Percentiles rank a stretch among this genome's conserved stretches.
Conservation (phyloP, 2,888 invertebrate species). For the Eretmocerus hayati region DNA sequence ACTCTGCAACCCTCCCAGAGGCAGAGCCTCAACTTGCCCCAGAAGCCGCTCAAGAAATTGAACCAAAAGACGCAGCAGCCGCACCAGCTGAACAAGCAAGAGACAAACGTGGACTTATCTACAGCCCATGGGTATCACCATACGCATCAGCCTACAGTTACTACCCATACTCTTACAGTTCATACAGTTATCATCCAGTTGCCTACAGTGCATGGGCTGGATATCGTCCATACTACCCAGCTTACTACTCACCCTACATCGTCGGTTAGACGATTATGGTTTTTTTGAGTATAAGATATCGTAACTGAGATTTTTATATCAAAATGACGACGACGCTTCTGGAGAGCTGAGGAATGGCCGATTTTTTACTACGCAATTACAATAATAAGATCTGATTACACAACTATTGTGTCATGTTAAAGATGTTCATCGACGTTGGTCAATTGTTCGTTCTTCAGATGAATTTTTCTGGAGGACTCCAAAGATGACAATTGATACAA, state of each 20-base stretch:
- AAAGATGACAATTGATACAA: too few relatives aligned
- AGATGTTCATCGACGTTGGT: too few relatives aligned
- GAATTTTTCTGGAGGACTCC: too few relatives aligned
- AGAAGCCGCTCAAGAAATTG: neutral
- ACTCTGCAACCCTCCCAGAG: slow-evolving; percentile 25
- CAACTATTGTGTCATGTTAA: too few relatives aligned
- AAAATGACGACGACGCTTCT: too few relatives aligned
- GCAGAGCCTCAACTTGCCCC: slow-evolving; percentile 11
- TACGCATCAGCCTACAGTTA: slow-evolving; percentile 31
- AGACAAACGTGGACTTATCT: slow-evolving; percentile 33
- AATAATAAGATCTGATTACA: too few relatives aligned
- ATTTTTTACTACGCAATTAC: too few relatives aligned
- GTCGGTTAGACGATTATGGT: slow-evolving; percentile 25
- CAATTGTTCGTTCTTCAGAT: too few relatives aligned
- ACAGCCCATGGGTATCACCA: slow-evolving; percentile 27
- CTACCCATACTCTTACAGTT: slow-evolving; percentile 23
- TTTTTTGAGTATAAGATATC: too few relatives aligned
- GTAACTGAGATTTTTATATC: too few relatives aligned
- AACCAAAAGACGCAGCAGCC: slow-evolving; percentile 19
- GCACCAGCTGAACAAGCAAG: slow-evolving; percentile 21
- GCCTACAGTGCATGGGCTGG: slow-evolving; percentile 29
- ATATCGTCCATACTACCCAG: slow-evolving; percentile 30
- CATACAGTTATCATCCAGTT: slow-evolving; percentile 23
- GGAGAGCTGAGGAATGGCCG: too few relatives aligned
- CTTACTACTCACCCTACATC: slow-evolving; percentile 29